Base-by-base conservation (phyloP, 2,113 vertebrate species). In the Paraplagusia blochii region DNA sequence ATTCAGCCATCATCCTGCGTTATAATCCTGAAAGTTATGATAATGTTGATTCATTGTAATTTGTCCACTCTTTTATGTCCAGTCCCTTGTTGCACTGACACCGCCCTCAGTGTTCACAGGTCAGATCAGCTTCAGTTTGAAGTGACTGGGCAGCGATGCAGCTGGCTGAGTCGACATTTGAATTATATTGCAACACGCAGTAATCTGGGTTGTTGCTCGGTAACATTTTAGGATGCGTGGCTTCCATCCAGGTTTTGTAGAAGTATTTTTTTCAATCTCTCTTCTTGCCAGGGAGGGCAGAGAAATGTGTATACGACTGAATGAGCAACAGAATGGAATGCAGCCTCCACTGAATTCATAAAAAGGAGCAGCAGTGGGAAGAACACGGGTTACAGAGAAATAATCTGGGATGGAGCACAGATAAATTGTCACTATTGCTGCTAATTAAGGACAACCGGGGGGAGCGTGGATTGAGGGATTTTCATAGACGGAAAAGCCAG, bases 111-210 rank as follows among this genome's bases (percentile, higher is more conserved):
- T 29, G 22, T 29, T 29, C 6, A n/a, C n/a, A n/a, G 22, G 22
- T 29, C 22, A 2, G 22, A 4, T 29, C 22, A 29, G 22, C 22
- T 29, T 29, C 22, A 29, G 22, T 29, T 29, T 29, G 22, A 29
- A 29, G n/a, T n/a, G n/a, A n/a, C n/a, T n/a, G n/a, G n/a, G n/a
- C n/a, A n/a, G n/a, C n/a, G n/a, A n/a, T n/a, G n/a, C n/a, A n/a
- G n/a, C n/a, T n/a, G n/a, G 62, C 15, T 11, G 33, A 42, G 57
- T 38, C 46, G 38, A 71, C 73, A 76, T 61, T 67, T 38, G 40
- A 63, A 59, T 44, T 33, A 69, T 70, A 63, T 44, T 62, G 66
- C 19, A 44, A 74, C 66, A 63, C 16, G 44, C 38, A 46, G 43
- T 60, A 49, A 72, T 56, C 66, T 58, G 44, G 13, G 22, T 29